Percentiles rank a stretch among this genome's conserved stretches.
Conservation (phyloP, 2,888 invertebrate species). For the Nephrotoma guestfalica region DNA sequence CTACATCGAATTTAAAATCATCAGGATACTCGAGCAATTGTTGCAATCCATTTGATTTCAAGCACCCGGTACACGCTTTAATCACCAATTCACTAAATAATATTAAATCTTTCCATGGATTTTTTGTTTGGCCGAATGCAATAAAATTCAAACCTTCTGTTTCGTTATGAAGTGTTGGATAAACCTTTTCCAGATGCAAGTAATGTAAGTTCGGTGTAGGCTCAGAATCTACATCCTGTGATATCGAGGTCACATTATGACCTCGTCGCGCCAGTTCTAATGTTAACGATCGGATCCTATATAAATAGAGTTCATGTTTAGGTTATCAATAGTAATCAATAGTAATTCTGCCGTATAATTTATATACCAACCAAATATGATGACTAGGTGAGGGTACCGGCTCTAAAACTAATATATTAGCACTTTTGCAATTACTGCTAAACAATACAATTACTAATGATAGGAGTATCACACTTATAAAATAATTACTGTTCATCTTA, state of each 20-base stretch:
- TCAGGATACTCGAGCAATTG: conserved; percentile 19
- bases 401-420: conserved; percentile 9
- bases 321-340: not conserved
- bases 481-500: not conserved
- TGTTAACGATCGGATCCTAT: conserved; percentile 9
- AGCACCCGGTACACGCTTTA: conserved; percentile 6
- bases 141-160: not conserved
- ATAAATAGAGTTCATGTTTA: no score
- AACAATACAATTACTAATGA: not conserved
- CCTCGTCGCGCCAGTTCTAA: conserved; percentile 11
- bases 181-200: conserved; percentile 15
- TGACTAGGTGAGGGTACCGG: conserved; percentile 11
- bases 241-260: conserved; percentile 14
- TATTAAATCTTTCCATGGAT: conserved; percentile 8
- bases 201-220: conserved; percentile 9
- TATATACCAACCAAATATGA: conserved; percentile 14
- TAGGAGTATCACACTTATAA: not conserved
- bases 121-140: conserved; percentile 4
- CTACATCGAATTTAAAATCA: conserved; percentile 22
- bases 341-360: not conserved
- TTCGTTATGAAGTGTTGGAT: conserved; percentile 5
- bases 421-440: not conserved
- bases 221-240: conserved; percentile 8
- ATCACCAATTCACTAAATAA: conserved; percentile 13
- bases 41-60: conserved; percentile 16